Base-by-base conservation (phyloP, 2,888 invertebrate genomes). In the Strigamia maritima region DNA sequence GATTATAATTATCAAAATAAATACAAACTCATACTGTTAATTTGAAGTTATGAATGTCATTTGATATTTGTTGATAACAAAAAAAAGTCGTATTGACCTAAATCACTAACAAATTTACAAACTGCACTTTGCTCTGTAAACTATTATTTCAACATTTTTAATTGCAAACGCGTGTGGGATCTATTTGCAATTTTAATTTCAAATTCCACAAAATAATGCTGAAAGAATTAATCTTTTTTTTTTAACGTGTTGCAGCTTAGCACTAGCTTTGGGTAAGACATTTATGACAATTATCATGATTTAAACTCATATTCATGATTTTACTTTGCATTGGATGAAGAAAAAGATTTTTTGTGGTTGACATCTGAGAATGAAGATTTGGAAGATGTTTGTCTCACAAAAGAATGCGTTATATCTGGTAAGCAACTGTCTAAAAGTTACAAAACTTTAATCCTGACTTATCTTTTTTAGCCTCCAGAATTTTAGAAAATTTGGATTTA, bases 371-470 rank as follows among this genome's bases (percentile, higher is more conserved):
- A 26, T 26, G 65, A 65, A 4, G 28, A 65, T 12, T 28, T 65
- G 8, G 10, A 65, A 65, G 26, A 65, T 65, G 65, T 65, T 12
- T 65, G 65, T 65, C 10, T 65, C 1, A 65, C 65, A 2, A 28
- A 65, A 65, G 65, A 65, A 65, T 65, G 65, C 65, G 24, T 65
- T 26, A 16, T 28, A 10, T 65, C 65, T 24, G 65, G 65, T 65
- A 65, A 28, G 3, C 7, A 26, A 16, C 22, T 24, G 10, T 7
- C 10, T n/a, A n/a, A n/a, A n/a, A n/a, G n/a, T n/a, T n/a, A n/a
- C n/a, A n/a, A n/a, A n/a, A n/a, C n/a, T n/a, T n/a, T n/a, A n/a
- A n/a, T n/a, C n/a, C n/a, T n/a, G n/a, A n/a, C n/a, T n/a, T 8
- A 49, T n/a, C 14, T 60, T 6, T 60, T 26, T 10, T 28, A 65